Conservation (phyloP, 1,140 invertebrate species). For the Leptinotarsa texana region DNA sequence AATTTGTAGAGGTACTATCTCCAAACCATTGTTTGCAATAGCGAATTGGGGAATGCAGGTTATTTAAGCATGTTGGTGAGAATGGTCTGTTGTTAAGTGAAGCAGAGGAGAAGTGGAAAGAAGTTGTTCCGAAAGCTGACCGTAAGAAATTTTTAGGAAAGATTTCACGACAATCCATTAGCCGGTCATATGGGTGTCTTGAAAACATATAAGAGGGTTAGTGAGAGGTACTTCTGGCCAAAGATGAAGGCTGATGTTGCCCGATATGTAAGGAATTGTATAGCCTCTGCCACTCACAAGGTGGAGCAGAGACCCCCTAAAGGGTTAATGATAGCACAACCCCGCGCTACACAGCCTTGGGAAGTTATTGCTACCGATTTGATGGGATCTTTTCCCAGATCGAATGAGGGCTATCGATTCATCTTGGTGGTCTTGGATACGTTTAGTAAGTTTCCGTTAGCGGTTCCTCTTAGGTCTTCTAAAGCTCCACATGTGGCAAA, state of each 20-base stretch:
- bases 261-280: slow-evolving; percentile 20
- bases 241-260: slow-evolving; percentile 29
- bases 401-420: no score
- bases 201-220: slow-evolving; percentile 16
- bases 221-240: slow-evolving; percentile 26
- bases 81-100: no score
- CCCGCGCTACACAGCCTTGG: background rate
- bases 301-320: slow-evolving; percentile 1
- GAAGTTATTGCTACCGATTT: background rate
- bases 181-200: slow-evolving; percentile 19
- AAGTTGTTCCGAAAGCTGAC: slow-evolving; percentile 11
- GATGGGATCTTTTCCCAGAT: background rate
- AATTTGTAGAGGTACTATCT: no score
- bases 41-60: no score
- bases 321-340: background rate
- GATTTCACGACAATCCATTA: slow-evolving; percentile 17
- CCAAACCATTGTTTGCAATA: no score
- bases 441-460: no score
- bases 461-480: no score
- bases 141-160: background rate
- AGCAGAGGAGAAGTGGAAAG: no score
- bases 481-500: no score
- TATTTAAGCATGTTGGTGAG: no score
- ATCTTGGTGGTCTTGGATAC: no score
- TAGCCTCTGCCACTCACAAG: slow-evolving; percentile 12